Conservation (phyloP, 1,140 invertebrate genomes). For the Rhopalosiphum maidis region DNA sequence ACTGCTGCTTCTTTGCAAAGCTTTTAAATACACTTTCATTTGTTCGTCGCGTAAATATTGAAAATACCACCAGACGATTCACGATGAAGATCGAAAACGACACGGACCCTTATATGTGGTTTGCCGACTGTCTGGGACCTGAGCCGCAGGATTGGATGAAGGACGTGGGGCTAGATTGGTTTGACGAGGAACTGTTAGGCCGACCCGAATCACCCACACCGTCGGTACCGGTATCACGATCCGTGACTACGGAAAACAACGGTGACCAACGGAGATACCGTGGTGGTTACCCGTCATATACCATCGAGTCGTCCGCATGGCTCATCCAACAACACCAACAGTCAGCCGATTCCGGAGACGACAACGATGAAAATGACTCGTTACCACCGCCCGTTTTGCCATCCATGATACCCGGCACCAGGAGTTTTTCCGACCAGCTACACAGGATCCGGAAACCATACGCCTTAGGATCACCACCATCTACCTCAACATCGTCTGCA, state of each 20-base stretch:
- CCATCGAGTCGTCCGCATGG: constrained; percentile 38
- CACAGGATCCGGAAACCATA: constrained; percentile 5
- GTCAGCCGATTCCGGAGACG: not conserved
- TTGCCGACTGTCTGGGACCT: constrained; percentile 27
- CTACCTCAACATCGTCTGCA: not conserved
- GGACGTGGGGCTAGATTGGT: constrained; percentile 44
- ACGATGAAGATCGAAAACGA: constrained; percentile 53
- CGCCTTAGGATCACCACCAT: not conserved
- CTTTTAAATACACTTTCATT: not conserved
- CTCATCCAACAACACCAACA: not conserved
- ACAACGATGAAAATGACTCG: not conserved
- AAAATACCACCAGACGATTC: not conserved
- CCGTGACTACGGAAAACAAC: not conserved
- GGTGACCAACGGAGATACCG: not conserved
- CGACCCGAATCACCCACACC: not conserved
- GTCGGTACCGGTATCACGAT: not conserved
- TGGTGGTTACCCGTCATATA: not conserved
- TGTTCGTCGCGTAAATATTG: not conserved
- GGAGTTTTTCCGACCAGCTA: constrained; percentile 25
- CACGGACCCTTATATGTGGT: not conserved
- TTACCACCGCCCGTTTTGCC: constrained; percentile 16
- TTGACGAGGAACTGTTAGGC: constrained; percentile 46
- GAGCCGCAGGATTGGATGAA: constrained; percentile 51
- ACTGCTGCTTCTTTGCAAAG: not conserved
- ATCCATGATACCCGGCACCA: constrained; percentile 45